These are phyloP conservation scores for Callyntrura guangdongensis DNA, from an alignment of 2,888 invertebrate genomes.

Conservation along the genomic window DNA sequence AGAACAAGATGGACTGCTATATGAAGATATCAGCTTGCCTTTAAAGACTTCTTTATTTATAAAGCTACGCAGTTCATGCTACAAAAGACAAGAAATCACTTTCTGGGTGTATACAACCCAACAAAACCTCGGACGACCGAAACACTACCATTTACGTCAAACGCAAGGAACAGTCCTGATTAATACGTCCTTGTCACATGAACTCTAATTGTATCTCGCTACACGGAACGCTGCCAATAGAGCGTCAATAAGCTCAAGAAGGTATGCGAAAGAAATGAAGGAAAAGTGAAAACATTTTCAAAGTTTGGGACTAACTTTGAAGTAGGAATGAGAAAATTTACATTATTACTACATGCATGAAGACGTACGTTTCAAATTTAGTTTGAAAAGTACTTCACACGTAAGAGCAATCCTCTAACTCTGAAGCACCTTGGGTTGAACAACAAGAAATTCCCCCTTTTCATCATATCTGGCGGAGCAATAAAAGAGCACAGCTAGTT, in stretches of 20 bases:
- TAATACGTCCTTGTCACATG: conserved; percentile 67
- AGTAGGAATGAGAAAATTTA: too few species aligned
- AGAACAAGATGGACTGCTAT: neutral
- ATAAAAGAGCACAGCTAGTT: too few species aligned
- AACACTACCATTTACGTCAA: conserved; percentile 52
- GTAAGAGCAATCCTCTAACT: too few species aligned
- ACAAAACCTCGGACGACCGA: neutral
- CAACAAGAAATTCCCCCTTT: too few species aligned
- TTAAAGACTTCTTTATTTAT: neutral
- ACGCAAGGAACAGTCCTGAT: conserved; percentile 41
- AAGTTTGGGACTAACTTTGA: neutral
- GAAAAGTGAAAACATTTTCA: conserved; percentile 23
- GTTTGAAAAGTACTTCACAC: too few species aligned
- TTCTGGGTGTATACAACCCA: neutral
- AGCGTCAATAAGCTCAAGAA: neutral
- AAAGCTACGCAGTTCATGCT: neutral
- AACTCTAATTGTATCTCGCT: conserved; percentile 31
- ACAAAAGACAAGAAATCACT: neutral
- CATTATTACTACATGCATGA: neutral
- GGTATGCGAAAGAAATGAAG: neutral
- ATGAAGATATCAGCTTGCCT: conserved; percentile 38
- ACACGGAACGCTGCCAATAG: neutral
- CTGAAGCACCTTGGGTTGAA: too few species aligned
- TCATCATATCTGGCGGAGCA: too few species aligned
- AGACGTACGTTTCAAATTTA: neutral